Percentiles rank a stretch among this genome's conserved stretches.
phyloP scores from a whole-genome alignment of 2,888 invertebrate genomes.

The Terebella lapidaria region DNA sequence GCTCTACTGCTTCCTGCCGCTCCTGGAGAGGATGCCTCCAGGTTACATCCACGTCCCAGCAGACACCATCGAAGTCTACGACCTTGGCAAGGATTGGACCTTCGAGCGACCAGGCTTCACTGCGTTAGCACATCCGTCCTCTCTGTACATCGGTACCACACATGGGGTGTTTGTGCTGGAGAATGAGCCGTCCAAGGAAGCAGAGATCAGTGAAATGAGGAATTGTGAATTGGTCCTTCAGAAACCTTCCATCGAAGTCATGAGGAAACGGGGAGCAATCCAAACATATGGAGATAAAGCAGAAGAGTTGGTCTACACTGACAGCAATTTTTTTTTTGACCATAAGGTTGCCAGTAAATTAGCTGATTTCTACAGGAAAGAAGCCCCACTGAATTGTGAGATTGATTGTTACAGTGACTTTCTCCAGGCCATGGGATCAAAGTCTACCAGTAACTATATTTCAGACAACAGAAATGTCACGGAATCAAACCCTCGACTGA shows the following conservation, averaged over 20 bases:
- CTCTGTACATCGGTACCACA: slow-evolving; percentile 48
- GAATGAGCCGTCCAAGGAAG: not conserved
- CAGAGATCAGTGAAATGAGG: slow-evolving; percentile 27
- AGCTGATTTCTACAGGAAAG: slow-evolving; percentile 37
- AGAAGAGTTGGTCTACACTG: slow-evolving; percentile 50
- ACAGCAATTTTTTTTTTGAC: slow-evolving; percentile 55
- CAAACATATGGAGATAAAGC: not conserved
- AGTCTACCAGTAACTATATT: slow-evolving; percentile 39
- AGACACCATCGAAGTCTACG: slow-evolving; percentile 54
- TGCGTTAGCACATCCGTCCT: slow-evolving; percentile 54
- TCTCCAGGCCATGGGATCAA: slow-evolving; percentile 51
- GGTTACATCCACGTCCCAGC: slow-evolving; percentile 54
- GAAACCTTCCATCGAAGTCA: slow-evolving; percentile 51
- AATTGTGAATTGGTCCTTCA: slow-evolving; percentile 50
- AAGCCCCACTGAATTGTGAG: slow-evolving; percentile 49
- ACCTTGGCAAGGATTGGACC: slow-evolving; percentile 32
- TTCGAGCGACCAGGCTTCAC: slow-evolving; percentile 49
- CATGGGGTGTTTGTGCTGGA: slow-evolving; percentile 56
- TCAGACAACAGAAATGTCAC: slow-evolving; percentile 40
- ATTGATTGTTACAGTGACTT: slow-evolving; percentile 57
- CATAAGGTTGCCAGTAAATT: slow-evolving; percentile 44
- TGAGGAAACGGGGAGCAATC: slow-evolving; percentile 51
- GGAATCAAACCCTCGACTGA: slow-evolving; percentile 32
- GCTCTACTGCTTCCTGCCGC: slow-evolving; percentile 53
- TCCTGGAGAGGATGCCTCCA: slow-evolving; percentile 47